These are phyloP conservation scores for Lophochroa leadbeateri DNA, from an alignment of 2,113 vertebrate genomes.

Conservation along the genomic window DNA sequence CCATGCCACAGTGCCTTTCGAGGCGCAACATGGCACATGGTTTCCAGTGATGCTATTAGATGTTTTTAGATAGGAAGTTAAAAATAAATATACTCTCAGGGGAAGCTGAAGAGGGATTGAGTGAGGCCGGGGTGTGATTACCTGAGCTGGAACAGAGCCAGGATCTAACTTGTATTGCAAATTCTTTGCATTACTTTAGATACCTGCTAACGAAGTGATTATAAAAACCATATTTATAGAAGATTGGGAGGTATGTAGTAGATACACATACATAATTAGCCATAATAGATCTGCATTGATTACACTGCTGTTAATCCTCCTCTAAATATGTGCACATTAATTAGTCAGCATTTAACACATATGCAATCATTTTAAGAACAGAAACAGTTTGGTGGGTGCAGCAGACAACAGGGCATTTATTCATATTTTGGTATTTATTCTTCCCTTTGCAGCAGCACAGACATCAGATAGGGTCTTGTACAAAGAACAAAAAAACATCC, in stretches of 20 bases:
- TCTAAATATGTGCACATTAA: constrained; percentile 65
- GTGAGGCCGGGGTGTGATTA: constrained; percentile 35
- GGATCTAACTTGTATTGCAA: constrained; percentile 26
- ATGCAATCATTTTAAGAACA: constrained; percentile 53
- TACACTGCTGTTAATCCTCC: constrained; percentile 55
- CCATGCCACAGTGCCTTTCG: not conserved
- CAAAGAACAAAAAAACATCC: not conserved
- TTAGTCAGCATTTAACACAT: constrained; percentile 33
- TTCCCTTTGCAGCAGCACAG: not conserved
- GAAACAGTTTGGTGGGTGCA: constrained; percentile 33
- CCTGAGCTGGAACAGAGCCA: constrained; percentile 58
- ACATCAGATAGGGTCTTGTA: not conserved
- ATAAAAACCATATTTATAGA: constrained; percentile 69
- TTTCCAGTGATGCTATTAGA: not conserved
- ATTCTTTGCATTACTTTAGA: constrained; percentile 61
- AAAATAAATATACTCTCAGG: constrained; percentile 40
- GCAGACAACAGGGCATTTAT: not conserved
- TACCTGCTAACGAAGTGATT: constrained; percentile 70
- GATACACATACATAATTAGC: constrained; percentile 63
- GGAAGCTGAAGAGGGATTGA: not conserved
- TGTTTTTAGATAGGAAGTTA: not conserved
- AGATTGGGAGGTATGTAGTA: constrained; percentile 62
- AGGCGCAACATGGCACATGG: not conserved
- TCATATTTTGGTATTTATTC: not conserved
- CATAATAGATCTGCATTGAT: constrained; percentile 66